A percentile compares a stretch with the other conserved stretches of the same genome.
These are phyloP conservation scores for Nasonia longicornis DNA, from an alignment of 1,140 invertebrate genomes.

Conservation along the genomic window DNA sequence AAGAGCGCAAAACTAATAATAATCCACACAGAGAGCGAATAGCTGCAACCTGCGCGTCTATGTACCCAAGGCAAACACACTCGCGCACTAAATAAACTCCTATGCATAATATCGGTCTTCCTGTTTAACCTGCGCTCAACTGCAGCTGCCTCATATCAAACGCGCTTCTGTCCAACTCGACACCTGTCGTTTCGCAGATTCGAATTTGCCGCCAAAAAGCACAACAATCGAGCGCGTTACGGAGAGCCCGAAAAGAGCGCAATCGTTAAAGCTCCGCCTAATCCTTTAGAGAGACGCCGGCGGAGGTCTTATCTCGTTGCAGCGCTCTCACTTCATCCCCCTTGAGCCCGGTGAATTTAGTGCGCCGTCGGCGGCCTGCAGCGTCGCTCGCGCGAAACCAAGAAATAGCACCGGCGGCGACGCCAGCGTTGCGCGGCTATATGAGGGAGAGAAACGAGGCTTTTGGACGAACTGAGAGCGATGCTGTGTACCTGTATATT, in stretches of 20 bases:
- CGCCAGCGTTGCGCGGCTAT: not conserved
- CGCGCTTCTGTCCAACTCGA: not conserved
- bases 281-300: not conserved
- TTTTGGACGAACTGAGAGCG: not conserved
- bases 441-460: no score
- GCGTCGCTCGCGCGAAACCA: conserved; percentile 5
- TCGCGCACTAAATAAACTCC: not conserved
- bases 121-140: not conserved
- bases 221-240: not conserved
- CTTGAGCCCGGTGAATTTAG: conserved; percentile 40
- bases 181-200: no score
- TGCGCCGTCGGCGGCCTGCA: conserved; percentile 7
- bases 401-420: conserved; percentile 18
- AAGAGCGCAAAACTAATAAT: not conserved
- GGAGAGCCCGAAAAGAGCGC: no score
- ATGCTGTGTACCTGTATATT: no score
- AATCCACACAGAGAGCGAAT: not conserved
- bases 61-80: not conserved
- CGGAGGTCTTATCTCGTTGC: not conserved
- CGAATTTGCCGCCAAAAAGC: no score
- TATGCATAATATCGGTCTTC: not conserved
- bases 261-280: not conserved
- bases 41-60: not conserved
- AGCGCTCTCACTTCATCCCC: conserved; percentile 38
- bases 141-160: not conserved